Evolutionary conservation across 2,113 vertebrate genomes (phyloP), one percentile per base, ranked within the genome.

Genomic region (Osmerus mordax): DNA sequence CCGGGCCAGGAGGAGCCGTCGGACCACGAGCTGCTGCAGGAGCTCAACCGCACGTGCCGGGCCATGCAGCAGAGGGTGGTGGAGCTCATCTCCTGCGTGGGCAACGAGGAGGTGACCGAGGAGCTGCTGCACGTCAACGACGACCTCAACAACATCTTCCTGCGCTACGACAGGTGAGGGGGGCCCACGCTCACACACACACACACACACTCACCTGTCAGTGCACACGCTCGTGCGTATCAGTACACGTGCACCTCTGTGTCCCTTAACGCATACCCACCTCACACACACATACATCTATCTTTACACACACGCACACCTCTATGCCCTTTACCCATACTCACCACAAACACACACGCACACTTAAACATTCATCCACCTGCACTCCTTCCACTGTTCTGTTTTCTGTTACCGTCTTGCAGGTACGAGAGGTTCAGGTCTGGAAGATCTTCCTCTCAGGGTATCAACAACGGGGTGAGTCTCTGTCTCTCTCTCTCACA

Each of bases 141-240:
- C 1, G 96, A 99, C 88, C 93, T 99, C 90, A 99, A 99, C 87
- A 99, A 99, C 0, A 95, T 98, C 83, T 99, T 99, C 83, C 92
- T 99, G 54, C 86, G 96, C 82, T 98, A 96, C 0, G 97, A 98
- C 83, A 96, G 97, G 97, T 97, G 76, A 64, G 65, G 25, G 25
- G 25, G 58, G 65, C 54, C 36, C 9, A 0, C 63, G 16, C 62
- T 14, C 54, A 9, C 23, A 14, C 41, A 28, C 55, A 52, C 15
- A 21, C 14, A 47, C 59, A 61, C 25, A 56, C 25, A 61, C 55
- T 19, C 29, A 21, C 14, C 9, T 32, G 21, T 19, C 4, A 8
- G 19, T 9, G 19, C 58, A 60, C 7, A 60, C 58, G 16, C 58
- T 11, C 16, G 23, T 21, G 54, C 19, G 14, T 21, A 58, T 3